Evolutionary conservation across 1,140 invertebrate genomes (phyloP).

Genomic region (Drosophila insularis): DNA sequence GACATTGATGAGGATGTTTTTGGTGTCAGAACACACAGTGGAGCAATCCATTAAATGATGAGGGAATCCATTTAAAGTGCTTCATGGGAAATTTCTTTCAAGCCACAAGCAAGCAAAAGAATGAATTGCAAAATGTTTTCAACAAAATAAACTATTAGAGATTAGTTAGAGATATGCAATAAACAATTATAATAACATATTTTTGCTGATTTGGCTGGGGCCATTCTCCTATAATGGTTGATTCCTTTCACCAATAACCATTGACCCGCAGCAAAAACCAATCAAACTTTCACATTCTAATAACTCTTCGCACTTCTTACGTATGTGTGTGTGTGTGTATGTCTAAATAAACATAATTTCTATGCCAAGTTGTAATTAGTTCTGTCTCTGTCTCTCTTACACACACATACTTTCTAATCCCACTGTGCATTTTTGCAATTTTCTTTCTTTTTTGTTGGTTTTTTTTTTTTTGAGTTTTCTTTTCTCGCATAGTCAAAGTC

Average conservation of each 20-base stretch:
- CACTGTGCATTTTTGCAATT: constrained; percentile 43
- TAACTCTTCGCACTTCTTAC: constrained; percentile 23
- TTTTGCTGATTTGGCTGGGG: too few relatives aligned
- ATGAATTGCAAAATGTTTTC: constrained; percentile 2
- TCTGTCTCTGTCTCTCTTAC: not conserved
- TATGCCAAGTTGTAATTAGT: constrained; percentile 4
- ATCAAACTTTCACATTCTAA: constrained; percentile 49
- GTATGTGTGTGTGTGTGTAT: not conserved
- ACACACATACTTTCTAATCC: constrained; percentile 4
- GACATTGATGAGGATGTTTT: constrained; percentile 77
- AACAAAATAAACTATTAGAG: not conserved
- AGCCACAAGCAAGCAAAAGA: not conserved
- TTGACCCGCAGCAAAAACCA: constrained; percentile 1
- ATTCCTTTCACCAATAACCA: constrained; percentile 40
- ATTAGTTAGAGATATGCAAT: too few relatives aligned
- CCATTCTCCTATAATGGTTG: not conserved
- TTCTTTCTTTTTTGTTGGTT: not conserved
- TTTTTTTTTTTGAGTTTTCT: not conserved
- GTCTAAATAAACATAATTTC: not conserved
- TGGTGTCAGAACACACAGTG: constrained; percentile 55
- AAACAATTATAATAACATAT: too few relatives aligned
- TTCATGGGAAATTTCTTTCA: not conserved
- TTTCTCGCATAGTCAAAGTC: not conserved
- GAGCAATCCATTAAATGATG: constrained; percentile 16
- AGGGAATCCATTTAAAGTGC: not conserved